phyloP scores from a whole-genome alignment of 1,140 invertebrate species.

The Heliconius congener region DNA sequence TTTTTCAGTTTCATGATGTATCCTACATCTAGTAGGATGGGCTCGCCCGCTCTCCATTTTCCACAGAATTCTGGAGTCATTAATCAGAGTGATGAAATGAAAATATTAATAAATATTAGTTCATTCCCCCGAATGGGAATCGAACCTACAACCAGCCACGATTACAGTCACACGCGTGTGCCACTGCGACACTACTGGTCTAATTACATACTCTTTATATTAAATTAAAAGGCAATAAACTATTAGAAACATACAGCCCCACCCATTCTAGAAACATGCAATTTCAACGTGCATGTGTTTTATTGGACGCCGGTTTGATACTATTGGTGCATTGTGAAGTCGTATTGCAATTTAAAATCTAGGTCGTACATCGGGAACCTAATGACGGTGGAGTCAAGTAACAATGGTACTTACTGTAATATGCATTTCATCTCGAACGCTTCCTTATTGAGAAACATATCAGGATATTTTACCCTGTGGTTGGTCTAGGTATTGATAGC shows the following conservation, averaged over 20 bases:
- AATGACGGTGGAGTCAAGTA: conserved; percentile 21
- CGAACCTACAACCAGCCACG: no score
- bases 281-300: conserved; percentile 34
- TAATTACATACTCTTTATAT: no score
- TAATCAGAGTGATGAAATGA: no score
- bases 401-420: conserved; percentile 20
- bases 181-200: no score
- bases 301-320: conserved; percentile 33
- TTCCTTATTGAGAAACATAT: conserved; percentile 8
- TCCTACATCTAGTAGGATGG: no score
- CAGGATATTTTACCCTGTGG: background rate
- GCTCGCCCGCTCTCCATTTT: background rate
- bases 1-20: no score
- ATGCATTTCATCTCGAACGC: conserved; percentile 1
- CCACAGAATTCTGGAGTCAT: no score
- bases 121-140: no score
- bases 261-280: conserved; percentile 29
- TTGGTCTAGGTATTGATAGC: background rate
- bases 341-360: conserved; percentile 40
- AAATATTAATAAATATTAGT: no score
- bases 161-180: no score
- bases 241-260: background rate
- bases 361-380: conserved; percentile 38
- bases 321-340: conserved; percentile 25
- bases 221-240: background rate